A percentile compares a stretch with the other conserved stretches of the same genome.
Conservation (phyloP, 2,113 vertebrate genomes). For the Oreochromis spilurus region DNA sequence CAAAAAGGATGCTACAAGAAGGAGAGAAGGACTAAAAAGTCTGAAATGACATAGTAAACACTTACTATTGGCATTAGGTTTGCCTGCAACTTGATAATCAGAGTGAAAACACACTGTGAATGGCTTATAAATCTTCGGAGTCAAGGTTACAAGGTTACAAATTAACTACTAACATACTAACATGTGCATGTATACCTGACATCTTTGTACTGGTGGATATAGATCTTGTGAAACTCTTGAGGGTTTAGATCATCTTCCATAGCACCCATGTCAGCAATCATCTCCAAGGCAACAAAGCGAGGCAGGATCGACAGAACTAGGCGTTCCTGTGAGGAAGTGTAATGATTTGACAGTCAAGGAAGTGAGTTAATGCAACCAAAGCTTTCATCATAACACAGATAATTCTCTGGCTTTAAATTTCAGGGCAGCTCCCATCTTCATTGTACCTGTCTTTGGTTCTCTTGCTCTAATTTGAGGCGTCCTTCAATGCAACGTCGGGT, state of each 20-base stretch:
- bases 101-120: background rate
- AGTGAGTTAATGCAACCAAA: background rate
- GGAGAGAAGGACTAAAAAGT: background rate
- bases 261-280: slow-evolving; percentile 72
- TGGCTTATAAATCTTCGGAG: background rate
- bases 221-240: slow-evolving; percentile 76
- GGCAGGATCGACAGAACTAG: slow-evolving; percentile 74
- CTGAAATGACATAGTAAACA: background rate
- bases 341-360: background rate
- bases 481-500: slow-evolving; percentile 91
- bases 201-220: slow-evolving; percentile 74
- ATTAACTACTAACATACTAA: background rate
- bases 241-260: slow-evolving; percentile 66
- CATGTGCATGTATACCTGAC: slow-evolving; percentile 64
- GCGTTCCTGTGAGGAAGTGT: slow-evolving; percentile 55
- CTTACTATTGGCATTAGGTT: background rate
- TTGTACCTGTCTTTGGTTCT: slow-evolving; percentile 92
- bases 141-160: background rate
- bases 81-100: background rate
- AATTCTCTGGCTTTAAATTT: background rate
- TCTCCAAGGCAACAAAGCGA: slow-evolving; percentile 76
- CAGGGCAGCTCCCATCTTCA: background rate
- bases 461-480: slow-evolving; percentile 86
- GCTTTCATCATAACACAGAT: background rate
- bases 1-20: slow-evolving; percentile 88